phyloP scores from a whole-genome alignment of 2,113 vertebrate genomes.

The Gallinago media region DNA sequence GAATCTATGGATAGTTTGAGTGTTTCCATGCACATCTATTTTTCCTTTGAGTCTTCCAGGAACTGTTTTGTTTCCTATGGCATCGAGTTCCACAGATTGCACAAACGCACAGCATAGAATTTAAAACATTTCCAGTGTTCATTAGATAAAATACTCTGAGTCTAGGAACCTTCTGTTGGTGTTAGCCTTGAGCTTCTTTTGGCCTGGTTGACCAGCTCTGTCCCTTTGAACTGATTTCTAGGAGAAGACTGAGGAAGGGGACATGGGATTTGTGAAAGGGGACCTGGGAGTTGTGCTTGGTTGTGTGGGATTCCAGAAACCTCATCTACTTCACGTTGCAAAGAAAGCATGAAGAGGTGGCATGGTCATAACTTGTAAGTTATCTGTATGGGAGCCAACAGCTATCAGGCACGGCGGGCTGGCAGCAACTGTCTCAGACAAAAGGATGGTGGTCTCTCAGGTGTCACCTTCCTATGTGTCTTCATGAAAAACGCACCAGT shows the following conservation, averaged over 20 bases:
- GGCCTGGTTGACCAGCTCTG: not conserved
- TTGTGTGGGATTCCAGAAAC: not conserved
- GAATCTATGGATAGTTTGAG: not conserved
- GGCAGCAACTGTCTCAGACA: not conserved
- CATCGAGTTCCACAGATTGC: not conserved
- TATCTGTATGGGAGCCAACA: not conserved
- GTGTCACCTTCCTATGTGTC: rapidly evolving
- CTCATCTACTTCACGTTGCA: not conserved
- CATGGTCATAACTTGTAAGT: not conserved
- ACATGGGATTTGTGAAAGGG: not conserved
- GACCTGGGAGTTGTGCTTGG: not conserved
- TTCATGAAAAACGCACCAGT: not conserved
- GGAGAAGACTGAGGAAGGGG: not conserved
- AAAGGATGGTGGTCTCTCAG: not conserved
- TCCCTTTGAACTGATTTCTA: not conserved
- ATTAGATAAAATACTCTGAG: not conserved
- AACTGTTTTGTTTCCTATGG: not conserved
- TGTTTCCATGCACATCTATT: not conserved
- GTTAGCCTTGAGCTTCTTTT: not conserved
- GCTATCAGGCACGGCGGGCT: rapidly evolving
- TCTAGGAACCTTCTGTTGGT: not conserved
- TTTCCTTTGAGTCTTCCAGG: not conserved
- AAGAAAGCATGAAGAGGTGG: not conserved
- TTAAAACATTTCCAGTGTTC: not conserved
- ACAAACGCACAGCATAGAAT: not conserved